These are phyloP conservation scores for Zaprionus davidi DNA, from an alignment of 1,140 invertebrate genomes.

Conservation along the genomic window DNA sequence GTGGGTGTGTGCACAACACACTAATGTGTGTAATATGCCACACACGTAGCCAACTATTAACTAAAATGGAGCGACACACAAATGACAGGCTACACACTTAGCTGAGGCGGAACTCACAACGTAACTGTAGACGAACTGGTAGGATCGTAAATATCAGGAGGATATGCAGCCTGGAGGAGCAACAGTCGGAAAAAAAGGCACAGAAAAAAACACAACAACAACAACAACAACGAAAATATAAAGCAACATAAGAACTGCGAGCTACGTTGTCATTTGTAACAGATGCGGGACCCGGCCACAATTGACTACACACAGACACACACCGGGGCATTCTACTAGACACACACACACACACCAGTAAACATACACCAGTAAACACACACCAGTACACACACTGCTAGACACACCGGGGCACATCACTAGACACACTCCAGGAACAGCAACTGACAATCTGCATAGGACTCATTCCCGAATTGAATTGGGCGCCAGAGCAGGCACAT, in stretches of 20 bases:
- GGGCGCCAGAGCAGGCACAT: not conserved
- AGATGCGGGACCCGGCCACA: slow-evolving; percentile 75
- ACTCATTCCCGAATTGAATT: not conserved
- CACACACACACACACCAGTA: slow-evolving; percentile 5
- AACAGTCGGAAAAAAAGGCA: slow-evolving; percentile 26
- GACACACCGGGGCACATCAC: not conserved
- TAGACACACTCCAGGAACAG: not conserved
- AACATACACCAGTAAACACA: not conserved
- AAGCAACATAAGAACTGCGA: slow-evolving; percentile 7
- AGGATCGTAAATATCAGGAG: slow-evolving; percentile 45
- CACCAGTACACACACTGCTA: not conserved
- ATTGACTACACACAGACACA: slow-evolving; percentile 58
- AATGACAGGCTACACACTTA: slow-evolving; percentile 37
- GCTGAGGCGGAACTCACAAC: not conserved
- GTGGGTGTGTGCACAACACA: slow-evolving; percentile 30
- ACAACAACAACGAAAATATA: slow-evolving; percentile 11
- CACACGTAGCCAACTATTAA: slow-evolving; percentile 81
- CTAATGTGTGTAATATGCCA: slow-evolving; percentile 72
- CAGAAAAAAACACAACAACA: slow-evolving; percentile 4
- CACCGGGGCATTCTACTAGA: not conserved
- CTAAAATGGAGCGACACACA: slow-evolving; percentile 63
- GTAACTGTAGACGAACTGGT: slow-evolving; percentile 13
- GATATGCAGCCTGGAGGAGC: slow-evolving; percentile 13
- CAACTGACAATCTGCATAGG: not conserved
- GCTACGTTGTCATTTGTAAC: slow-evolving; percentile 75